phyloP scores from a whole-genome alignment of 2,113 vertebrate genomes.

The Hystrix cristata region DNA sequence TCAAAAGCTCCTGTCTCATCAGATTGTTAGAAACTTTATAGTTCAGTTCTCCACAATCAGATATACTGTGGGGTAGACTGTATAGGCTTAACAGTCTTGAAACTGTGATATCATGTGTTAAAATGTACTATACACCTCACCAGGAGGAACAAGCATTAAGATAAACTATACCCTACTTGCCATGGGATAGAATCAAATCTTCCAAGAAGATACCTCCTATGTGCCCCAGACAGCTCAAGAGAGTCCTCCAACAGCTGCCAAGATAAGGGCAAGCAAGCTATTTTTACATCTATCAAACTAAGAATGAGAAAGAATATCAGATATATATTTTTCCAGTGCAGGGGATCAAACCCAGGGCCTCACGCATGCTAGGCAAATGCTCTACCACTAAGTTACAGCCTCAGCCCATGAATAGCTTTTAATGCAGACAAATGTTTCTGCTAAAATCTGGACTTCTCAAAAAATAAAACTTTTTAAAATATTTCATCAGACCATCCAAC shows the following conservation, averaged over 20 bases:
- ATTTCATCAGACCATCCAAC: neutral
- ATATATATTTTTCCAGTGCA: neutral
- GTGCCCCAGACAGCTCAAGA: neutral
- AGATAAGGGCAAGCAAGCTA: neutral
- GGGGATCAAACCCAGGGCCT: neutral
- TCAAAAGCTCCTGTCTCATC: neutral
- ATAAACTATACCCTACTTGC: neutral
- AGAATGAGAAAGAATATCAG: neutral
- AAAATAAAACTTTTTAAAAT: neutral
- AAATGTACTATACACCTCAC: neutral
- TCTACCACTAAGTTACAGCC: neutral
- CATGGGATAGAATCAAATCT: constrained; percentile 12
- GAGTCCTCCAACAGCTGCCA: neutral
- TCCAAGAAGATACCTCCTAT: neutral
- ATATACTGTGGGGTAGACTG: neutral
- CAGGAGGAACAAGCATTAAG: neutral
- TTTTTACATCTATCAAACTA: neutral
- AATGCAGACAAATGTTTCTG: neutral
- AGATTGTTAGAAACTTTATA: neutral
- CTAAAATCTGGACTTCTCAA: constrained; percentile 51
- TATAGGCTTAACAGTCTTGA: neutral
- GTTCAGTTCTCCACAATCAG: neutral
- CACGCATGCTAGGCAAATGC: neutral
- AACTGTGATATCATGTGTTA: neutral
- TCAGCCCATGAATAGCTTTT: neutral